Conservation (phyloP, 2,888 invertebrate genomes). For the Leucozona laternaria region DNA sequence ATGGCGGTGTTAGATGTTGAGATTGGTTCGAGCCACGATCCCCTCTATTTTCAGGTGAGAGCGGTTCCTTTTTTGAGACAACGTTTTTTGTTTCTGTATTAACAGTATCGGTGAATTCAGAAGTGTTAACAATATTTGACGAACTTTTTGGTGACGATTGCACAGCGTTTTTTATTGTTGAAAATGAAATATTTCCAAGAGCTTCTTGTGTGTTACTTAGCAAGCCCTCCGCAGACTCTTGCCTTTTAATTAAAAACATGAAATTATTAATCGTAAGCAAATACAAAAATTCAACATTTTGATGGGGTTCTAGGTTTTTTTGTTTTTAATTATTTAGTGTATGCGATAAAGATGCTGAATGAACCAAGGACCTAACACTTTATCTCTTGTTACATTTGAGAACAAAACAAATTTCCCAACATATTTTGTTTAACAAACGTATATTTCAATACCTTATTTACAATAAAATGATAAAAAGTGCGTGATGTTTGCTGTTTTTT, state of each 20-base stretch:
- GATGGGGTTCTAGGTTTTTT: background rate
- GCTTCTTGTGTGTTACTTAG: slow-evolving; percentile 88
- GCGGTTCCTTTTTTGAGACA: background rate
- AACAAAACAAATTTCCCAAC: background rate
- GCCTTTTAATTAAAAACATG: slow-evolving; percentile 83
- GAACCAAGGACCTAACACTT: background rate
- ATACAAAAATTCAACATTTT: background rate
- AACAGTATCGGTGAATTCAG: background rate
- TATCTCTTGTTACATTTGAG: background rate
- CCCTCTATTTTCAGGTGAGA: background rate
- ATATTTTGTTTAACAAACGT: no score
- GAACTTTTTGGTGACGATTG: slow-evolving; percentile 77
- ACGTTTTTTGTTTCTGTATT: slow-evolving; percentile 7
- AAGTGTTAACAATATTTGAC: slow-evolving; percentile 34
- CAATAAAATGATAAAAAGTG: no score
- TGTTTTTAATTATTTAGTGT: background rate
- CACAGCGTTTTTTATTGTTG: slow-evolving; percentile 85
- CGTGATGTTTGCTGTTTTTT: no score
- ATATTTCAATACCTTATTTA: no score
- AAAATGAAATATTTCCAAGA: slow-evolving; percentile 87
- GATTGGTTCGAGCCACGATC: slow-evolving; percentile 80
- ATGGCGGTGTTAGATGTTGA: slow-evolving; percentile 38
- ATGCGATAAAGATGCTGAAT: background rate
- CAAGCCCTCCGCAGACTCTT: slow-evolving; percentile 88
- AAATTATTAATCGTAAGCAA: background rate